These are phyloP conservation scores for Corythornis leucogaster DNA, from an alignment of 2,797 vertebrate genomes.

Conservation along the genomic window DNA sequence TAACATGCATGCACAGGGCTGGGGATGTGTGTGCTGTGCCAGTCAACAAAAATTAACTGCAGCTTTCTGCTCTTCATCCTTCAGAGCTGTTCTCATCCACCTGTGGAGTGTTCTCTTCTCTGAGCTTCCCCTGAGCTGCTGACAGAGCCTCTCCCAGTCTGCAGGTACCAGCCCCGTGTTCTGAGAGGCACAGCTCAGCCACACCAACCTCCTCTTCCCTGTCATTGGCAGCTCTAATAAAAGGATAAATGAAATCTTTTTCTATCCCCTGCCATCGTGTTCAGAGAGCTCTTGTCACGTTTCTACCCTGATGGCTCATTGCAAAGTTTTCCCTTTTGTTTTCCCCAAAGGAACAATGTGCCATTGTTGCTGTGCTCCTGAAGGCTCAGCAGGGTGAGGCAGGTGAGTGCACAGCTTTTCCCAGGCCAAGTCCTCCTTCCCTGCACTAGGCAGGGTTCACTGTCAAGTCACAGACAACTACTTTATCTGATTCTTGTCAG, in stretches of 20 bases:
- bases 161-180: neutral
- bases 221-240: neutral
- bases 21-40: neutral
- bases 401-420: neutral
- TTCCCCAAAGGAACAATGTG: neutral
- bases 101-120: neutral
- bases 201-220: neutral
- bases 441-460: neutral
- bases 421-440: neutral
- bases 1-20: neutral
- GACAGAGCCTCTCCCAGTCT: neutral
- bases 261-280: neutral
- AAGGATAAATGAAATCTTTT: neutral
- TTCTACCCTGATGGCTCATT: neutral
- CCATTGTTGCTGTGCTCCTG: neutral
- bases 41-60: neutral
- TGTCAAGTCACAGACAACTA: constrained; percentile 4
- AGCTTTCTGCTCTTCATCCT: neutral
- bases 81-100: neutral
- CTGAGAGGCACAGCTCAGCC: neutral
- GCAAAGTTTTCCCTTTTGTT: neutral
- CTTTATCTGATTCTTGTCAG: neutral
- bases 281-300: neutral
- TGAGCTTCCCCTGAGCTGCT: neutral
- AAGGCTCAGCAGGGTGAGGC: neutral